A percentile compares a stretch with the other conserved stretches of the same genome.
phyloP scores from a whole-genome alignment of 2,888 invertebrate species.

The Cephonodes hylas region DNA sequence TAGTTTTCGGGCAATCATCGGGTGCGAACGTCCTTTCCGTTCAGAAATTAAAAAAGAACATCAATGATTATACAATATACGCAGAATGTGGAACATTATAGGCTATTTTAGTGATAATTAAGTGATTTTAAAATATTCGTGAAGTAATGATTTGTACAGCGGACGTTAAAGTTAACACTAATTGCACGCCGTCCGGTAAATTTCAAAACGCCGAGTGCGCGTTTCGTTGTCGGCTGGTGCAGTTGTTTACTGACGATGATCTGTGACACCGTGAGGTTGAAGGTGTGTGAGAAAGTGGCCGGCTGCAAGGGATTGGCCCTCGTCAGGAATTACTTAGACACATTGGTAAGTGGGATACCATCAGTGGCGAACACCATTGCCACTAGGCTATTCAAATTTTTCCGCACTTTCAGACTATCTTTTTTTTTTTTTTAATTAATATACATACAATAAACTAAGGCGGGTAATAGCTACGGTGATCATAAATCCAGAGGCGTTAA shows the following conservation, averaged over 20 bases:
- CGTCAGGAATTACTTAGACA: conserved; percentile 65
- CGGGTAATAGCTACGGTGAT: too few relatives aligned
- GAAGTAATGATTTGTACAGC: conserved; percentile 3
- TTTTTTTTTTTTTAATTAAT: too few relatives aligned
- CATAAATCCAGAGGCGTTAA: too few relatives aligned
- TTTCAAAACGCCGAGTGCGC: conserved; percentile 57
- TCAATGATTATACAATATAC: not conserved
- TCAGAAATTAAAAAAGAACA: not conserved
- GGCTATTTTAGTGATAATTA: not conserved
- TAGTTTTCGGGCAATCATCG: conserved; percentile 6
- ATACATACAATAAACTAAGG: too few relatives aligned
- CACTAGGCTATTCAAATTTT: too few relatives aligned
- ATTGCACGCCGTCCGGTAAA: conserved; percentile 63
- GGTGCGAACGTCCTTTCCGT: not conserved
- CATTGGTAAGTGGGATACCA: conserved; percentile 49
- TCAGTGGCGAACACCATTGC: not conserved
- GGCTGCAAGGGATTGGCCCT: conserved; percentile 68
- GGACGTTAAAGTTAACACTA: conserved; percentile 27
- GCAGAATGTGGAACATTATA: not conserved
- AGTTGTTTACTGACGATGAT: conserved; percentile 56
- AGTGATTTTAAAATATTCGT: not conserved
- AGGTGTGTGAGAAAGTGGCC: conserved; percentile 69
- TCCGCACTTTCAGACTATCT: too few relatives aligned
- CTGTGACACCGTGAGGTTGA: conserved; percentile 66
- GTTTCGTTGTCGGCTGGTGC: conserved; percentile 31